phyloP scores from a whole-genome alignment of 2,113 vertebrate genomes.

The Thunnus thynnus region DNA sequence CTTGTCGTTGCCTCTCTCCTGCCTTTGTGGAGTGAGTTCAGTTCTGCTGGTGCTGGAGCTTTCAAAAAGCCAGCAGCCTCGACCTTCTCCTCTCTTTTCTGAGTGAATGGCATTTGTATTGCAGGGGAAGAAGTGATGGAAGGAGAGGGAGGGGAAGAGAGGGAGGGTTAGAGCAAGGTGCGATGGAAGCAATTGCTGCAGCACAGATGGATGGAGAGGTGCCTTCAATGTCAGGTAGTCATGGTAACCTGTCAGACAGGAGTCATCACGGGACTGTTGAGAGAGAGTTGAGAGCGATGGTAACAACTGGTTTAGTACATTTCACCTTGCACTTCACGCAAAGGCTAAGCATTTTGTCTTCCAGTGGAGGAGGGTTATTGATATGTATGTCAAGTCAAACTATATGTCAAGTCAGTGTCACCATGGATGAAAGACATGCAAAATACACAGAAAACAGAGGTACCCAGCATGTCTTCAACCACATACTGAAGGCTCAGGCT shows the following conservation, averaged over 20 bases:
- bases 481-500: neutral
- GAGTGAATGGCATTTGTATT: conserved; percentile 55
- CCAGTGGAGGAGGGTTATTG: neutral
- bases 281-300: conserved; percentile 42
- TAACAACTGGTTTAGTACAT: conserved; percentile 45
- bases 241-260: conserved; percentile 69
- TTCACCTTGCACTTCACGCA: conserved; percentile 37
- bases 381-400: neutral
- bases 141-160: conserved; percentile 28
- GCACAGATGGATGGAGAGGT: conserved; percentile 71
- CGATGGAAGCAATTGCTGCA: conserved; percentile 63
- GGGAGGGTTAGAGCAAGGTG: conserved; percentile 48
- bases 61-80: conserved; percentile 53
- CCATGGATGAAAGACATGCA: neutral
- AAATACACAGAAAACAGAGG: neutral
- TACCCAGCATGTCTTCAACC: no score
- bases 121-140: conserved; percentile 35
- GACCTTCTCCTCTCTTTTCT: conserved; percentile 61
- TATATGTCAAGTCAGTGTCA: neutral
- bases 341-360: conserved; percentile 27
- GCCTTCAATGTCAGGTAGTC: conserved; percentile 70
- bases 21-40: conserved; percentile 57
- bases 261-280: conserved; percentile 36
- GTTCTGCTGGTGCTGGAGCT: conserved; percentile 38
- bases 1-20: conserved; percentile 35